Evolutionary conservation across 64 coral and sea anemone species (phyloP), one percentile per base, ranked within the genome.

Genomic region (Dendronephthya gigantea): DNA sequence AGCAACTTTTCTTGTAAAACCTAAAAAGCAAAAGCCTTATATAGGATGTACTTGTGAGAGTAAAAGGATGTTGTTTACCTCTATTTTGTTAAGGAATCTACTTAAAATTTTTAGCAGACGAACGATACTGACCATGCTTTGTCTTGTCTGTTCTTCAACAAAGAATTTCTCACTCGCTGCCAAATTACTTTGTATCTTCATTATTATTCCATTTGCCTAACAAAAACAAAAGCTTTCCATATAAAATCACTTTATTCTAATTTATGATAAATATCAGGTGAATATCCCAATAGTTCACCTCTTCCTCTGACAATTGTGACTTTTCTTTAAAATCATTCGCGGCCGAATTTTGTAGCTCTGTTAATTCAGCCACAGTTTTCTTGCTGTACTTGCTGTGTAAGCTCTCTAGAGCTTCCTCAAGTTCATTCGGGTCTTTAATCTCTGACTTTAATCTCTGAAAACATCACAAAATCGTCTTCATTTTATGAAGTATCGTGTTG

Each of bases 371-470:
- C 52, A 96, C 94, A 86, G 84, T 96, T 86, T 84, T 93, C 84
- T 96, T 96, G 13, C 91, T 87, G 66, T 91, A 91, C 28, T 91
- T 93, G 23, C 91, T 87, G 83, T 96, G 94, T 27, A 96, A 79
- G 19, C 62, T 50, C 50, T 96, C 94, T 50, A 93, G 39, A 39
- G 86, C 84, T 84, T 91, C 88, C 1, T 96, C 94, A 39, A 96
- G 75, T 86, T 93, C 70, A n/a, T 37, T 30, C 8, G 91, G 81
- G 47, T 96, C 91, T 39, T 45, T 31, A 50, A 93, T 93, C 55
- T 83, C 88, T 23, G 72, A 85, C 29, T 81, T 90, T 33, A 93
- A 84, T 76, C 89, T 91, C 94, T 96, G 59, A 9, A 68, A 35
- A 82, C n/a, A 52, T 12, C 45, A 50, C 34, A 38, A 86, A 1